Conservation (phyloP, 2,113 vertebrate species). For the Lipophrys pholis region DNA sequence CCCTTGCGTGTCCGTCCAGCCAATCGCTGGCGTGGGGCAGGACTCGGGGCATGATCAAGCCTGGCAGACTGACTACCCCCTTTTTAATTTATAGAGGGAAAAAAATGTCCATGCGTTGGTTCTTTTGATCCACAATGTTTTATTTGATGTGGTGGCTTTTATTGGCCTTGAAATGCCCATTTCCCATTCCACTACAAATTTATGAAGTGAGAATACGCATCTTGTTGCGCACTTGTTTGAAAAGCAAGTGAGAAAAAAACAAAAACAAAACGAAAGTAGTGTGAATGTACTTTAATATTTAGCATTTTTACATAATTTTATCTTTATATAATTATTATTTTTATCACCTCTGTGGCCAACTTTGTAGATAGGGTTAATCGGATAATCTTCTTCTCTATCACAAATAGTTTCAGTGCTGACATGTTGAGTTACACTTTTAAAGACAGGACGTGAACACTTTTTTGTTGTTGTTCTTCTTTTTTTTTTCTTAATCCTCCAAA, state of each 20-base stretch:
- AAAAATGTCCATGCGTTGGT: constrained; percentile 75
- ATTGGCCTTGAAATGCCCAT: constrained; percentile 80
- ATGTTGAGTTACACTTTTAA: constrained; percentile 29
- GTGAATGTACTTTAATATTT: constrained; percentile 14
- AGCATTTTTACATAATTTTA: neutral
- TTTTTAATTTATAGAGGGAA: constrained; percentile 76
- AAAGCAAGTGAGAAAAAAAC: constrained; percentile 39
- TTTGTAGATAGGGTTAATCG: neutral
- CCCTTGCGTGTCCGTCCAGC: constrained; percentile 71
- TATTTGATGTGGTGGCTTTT: constrained; percentile 84
- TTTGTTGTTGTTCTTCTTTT: constrained; percentile 28
- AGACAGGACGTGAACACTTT: constrained; percentile 44
- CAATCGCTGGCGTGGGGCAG: constrained; percentile 81
- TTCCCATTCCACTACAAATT: constrained; percentile 79
- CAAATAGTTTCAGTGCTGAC: constrained; percentile 3
- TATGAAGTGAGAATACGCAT: constrained; percentile 81
- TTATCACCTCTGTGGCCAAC: neutral
- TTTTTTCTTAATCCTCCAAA: constrained; percentile 56
- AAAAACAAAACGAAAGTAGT: constrained; percentile 10
- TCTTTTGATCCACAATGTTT: constrained; percentile 83
- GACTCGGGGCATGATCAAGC: constrained; percentile 76
- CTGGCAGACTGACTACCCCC: constrained; percentile 65
- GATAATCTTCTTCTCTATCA: neutral
- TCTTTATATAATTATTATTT: neutral
- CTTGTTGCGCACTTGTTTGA: constrained; percentile 65